Conservation (phyloP, 2,888 invertebrate species). For the Epicampocera succincta region DNA sequence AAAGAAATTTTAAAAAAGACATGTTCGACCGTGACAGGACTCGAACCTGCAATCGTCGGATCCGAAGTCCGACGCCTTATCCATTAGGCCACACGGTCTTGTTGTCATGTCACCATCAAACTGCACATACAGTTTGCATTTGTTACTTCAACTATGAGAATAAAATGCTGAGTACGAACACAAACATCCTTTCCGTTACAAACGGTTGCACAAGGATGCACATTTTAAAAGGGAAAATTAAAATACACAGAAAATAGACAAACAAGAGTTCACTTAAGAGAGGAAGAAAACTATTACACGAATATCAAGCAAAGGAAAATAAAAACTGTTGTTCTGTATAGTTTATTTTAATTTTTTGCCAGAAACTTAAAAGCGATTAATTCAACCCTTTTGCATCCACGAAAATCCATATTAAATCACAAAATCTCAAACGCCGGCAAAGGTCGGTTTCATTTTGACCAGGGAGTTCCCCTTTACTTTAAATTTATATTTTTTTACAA, state of each 20-base stretch:
- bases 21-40: conserved; percentile 86
- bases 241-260: background rate
- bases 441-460: too few relatives aligned
- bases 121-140: background rate
- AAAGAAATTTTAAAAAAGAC: background rate
- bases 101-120: background rate
- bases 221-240: too few relatives aligned
- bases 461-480: too few relatives aligned
- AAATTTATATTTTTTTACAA: too few relatives aligned
- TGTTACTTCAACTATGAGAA: background rate
- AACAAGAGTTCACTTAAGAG: background rate
- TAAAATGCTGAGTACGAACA: background rate
- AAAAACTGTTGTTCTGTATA: background rate
- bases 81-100: conserved; percentile 86
- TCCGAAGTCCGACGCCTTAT: conserved; percentile 89
- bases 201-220: conserved; percentile 1
- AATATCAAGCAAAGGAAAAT: background rate
- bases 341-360: too few relatives aligned
- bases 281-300: background rate
- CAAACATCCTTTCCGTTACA: conserved; percentile 18
- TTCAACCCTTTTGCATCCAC: too few relatives aligned
- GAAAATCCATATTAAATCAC: too few relatives aligned
- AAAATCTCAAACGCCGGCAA: too few relatives aligned
- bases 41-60: conserved; percentile 89
- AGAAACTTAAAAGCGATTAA: too few relatives aligned